Base-by-base conservation (phyloP, 2,797 vertebrate species). In the Tapera naevia region DNA sequence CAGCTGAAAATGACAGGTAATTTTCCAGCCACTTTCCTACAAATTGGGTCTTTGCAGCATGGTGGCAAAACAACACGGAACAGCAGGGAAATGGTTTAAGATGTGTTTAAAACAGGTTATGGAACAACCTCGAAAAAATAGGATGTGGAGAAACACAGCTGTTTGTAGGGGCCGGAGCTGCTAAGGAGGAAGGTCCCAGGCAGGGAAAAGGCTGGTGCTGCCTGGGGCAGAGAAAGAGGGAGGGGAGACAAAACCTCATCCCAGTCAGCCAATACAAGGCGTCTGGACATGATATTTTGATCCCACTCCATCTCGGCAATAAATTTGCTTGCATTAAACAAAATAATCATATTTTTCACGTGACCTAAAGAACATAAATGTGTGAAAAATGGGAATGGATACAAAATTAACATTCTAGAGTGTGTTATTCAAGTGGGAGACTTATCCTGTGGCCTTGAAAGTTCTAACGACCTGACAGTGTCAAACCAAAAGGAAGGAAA, bases 391-490 rank as follows among this genome's bases (percentile, higher is more conserved):
- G 37, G 30, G 76, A 48, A 25, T 1, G 39, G 46, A 35, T 17
- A 56, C 8, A 39, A 69, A 75, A 53, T 74, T 53, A 24, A 43
- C 5, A 1, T 61, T 69, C 27, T 64, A 24, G 48, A 81, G 32
- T 5, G 12, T 11, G 32, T 21, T 61, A 22, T 16, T 45, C 13
- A 53, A 0, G 11, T 9, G 50, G 7, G 41, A 85, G 14, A 39
- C 11, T 46, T 17, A 37, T 24, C 33, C 24, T 30, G 14, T 5
- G 11, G 24, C 37, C n/a, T 48, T 37, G 18, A 73, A 67, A 67
- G 24, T 16, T 30, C 37, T 51, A 43, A 82, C 8, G n/a, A 17
- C 46, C 50, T 3, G 0, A 22, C 19, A 64, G 19, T 1, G 0
- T 18, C 21, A 51, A 64, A 69, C 23, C 25, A 27, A 73, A 80